phyloP scores from a whole-genome alignment of 23 tunicate genomes.

The Ascidia mentula region DNA sequence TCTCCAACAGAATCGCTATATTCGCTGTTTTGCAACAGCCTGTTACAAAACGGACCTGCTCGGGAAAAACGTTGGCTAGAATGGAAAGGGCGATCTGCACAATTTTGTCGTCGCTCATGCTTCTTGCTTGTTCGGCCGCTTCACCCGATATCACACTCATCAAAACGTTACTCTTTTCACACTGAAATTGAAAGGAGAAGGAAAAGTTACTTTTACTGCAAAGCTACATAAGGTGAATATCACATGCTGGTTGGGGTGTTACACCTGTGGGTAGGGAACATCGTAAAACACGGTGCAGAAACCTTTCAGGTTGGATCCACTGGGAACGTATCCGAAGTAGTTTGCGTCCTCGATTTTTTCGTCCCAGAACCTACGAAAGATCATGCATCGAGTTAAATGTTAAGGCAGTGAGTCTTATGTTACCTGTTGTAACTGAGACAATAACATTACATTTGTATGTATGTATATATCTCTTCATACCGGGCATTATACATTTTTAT shows the following conservation, averaged over 20 bases:
- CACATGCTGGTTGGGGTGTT: background rate
- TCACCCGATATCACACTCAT: conserved; percentile 92
- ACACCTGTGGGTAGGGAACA: conserved; percentile 62
- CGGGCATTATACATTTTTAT: too few relatives aligned
- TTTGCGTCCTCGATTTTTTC: conserved; percentile 82
- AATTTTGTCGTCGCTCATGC: conserved; percentile 57
- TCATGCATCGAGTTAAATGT: background rate
- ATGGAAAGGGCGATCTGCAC: conserved; percentile 50
- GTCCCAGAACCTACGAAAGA: conserved; percentile 62
- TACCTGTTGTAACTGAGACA: background rate
- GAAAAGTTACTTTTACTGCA: background rate
- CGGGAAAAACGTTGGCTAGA: conserved; percentile 57
- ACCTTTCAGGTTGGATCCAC: conserved; percentile 47
- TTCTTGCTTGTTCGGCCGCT: conserved; percentile 53
- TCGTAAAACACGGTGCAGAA: conserved; percentile 82
- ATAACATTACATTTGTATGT: too few relatives aligned
- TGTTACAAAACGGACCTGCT: conserved; percentile 34
- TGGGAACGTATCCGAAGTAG: conserved; percentile 84
- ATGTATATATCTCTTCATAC: too few relatives aligned
- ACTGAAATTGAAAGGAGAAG: conserved; percentile 29
- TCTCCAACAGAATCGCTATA: too few relatives aligned
- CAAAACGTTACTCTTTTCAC: conserved; percentile 67
- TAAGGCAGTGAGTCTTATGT: background rate
- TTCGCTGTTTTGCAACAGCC: too few relatives aligned
- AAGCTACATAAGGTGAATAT: background rate